These are phyloP conservation scores for Vulpes lagopus DNA, from an alignment of 2,113 vertebrate species.

Conservation along the genomic window DNA sequence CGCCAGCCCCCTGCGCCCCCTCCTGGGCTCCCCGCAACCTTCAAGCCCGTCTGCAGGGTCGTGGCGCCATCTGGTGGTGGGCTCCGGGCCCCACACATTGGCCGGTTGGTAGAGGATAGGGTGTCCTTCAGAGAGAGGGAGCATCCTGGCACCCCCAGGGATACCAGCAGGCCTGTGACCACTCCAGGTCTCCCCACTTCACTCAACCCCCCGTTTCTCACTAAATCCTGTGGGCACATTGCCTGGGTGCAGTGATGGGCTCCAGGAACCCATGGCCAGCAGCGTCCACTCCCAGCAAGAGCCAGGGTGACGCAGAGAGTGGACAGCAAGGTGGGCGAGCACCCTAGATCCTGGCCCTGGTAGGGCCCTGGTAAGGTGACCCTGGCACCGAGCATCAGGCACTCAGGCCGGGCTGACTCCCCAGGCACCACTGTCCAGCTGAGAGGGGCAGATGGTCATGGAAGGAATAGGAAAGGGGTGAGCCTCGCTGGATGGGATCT, in stretches of 20 bases:
- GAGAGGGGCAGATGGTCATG: background rate
- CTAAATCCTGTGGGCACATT: background rate
- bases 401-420: background rate
- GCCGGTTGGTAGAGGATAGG: fast-evolving
- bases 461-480: background rate
- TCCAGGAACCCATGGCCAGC: background rate
- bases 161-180: background rate
- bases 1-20: background rate
- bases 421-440: background rate
- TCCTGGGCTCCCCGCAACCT: no score
- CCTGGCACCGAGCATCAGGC: background rate
- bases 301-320: background rate
- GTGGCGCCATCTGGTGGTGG: slow-evolving; percentile 44
- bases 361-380: background rate
- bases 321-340: no score
- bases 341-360: background rate
- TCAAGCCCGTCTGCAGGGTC: background rate
- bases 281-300: background rate
- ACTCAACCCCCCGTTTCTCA: background rate
- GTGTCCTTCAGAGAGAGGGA: background rate
- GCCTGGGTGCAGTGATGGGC: background rate
- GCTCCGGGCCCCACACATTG: background rate
- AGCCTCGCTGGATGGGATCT: background rate
- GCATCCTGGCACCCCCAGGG: fast-evolving
- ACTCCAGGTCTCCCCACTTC: background rate